These are phyloP conservation scores for Noctua pronuba DNA, from an alignment of 2,888 invertebrate species.

Conservation along the genomic window DNA sequence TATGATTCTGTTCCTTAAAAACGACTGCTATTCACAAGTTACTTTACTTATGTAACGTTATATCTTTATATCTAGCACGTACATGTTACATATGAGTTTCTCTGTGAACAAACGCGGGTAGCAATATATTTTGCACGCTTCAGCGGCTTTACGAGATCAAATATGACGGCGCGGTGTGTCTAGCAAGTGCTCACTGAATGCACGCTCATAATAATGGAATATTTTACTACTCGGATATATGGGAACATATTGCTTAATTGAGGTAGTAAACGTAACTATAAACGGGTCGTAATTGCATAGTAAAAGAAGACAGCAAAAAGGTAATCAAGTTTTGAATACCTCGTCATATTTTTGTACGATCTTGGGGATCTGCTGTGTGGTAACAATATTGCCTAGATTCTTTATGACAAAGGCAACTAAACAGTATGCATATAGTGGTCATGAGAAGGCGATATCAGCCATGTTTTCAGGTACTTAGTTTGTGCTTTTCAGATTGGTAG, in stretches of 20 bases:
- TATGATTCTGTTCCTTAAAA: conserved; percentile 5
- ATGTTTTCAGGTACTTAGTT: not conserved
- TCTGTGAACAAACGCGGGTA: conserved; percentile 32
- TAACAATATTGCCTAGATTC: not conserved
- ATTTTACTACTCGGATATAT: conserved; percentile 26
- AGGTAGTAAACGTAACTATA: conserved; percentile 30
- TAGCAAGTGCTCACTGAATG: conserved; percentile 30
- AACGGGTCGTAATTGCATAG: conserved; percentile 8
- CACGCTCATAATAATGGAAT: conserved; percentile 35
- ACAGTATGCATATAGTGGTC: too few relatives aligned
- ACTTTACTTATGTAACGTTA: conserved; percentile 13
- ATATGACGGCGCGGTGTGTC: conserved; percentile 43
- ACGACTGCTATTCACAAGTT: not conserved
- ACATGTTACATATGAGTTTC: conserved; percentile 27
- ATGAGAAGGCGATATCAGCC: not conserved
- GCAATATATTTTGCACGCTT: conserved; percentile 57
- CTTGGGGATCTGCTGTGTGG: not conserved
- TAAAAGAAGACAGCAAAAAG: conserved; percentile 3
- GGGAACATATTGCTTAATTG: conserved; percentile 24
- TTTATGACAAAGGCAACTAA: not conserved
- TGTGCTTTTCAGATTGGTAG: not conserved
- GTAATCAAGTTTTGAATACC: conserved; percentile 1
- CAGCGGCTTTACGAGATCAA: conserved; percentile 59
- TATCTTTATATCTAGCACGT: conserved; percentile 41
- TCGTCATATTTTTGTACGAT: not conserved